Percentiles rank a stretch among this genome's conserved stretches.
Evolutionary conservation across 2,888 invertebrate genomes (phyloP).

Genomic region (Invenusta paracnida): DNA sequence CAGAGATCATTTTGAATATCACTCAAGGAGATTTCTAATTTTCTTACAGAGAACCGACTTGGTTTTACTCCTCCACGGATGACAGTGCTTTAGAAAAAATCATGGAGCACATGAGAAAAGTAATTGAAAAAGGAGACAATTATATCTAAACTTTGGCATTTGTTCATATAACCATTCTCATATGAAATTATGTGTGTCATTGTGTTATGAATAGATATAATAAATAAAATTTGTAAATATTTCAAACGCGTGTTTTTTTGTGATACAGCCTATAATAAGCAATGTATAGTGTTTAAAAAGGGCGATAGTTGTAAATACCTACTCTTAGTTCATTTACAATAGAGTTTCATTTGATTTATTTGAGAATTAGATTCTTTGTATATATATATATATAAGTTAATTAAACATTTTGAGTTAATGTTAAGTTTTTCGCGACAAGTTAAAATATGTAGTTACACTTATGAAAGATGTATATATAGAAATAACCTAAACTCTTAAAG

Average conservation of each 20-base stretch:
- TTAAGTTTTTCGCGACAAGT: no score
- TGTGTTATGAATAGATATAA: neutral
- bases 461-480: no score
- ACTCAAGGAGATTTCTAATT: neutral
- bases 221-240: neutral
- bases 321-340: no score
- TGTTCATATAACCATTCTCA: neutral
- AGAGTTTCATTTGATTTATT: no score
- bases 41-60: neutral
- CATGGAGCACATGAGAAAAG: neutral
- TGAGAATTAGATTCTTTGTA: no score
- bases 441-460: no score
- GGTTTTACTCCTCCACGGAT: neutral
- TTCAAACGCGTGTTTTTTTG: neutral
- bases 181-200: neutral
- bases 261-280: neutral
- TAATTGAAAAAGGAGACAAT: neutral
- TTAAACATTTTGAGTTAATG: no score
- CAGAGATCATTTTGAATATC: constrained; percentile 7
- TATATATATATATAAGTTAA: no score
- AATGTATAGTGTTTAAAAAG: neutral
- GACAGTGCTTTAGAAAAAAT: constrained; percentile 7
- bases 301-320: neutral
- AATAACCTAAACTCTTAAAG: no score
- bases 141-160: neutral